Base-by-base conservation (phyloP, 1,140 invertebrate genomes). In the Pissodes strobi region DNA sequence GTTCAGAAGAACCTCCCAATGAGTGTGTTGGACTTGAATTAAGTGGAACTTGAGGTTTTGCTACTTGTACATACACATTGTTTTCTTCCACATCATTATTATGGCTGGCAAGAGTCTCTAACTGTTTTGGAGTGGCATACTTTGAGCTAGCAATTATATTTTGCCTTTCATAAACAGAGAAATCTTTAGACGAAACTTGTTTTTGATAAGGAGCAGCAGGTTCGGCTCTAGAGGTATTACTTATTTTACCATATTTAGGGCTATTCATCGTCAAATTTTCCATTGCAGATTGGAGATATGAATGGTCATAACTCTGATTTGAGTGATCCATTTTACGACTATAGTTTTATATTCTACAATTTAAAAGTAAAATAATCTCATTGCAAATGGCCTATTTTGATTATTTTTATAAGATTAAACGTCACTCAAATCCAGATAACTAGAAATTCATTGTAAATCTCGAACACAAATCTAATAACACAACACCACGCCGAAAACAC, bases 91-190 rank as follows among this genome's bases (percentile, higher is more conserved):
- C 65, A 41, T 67, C 68, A 49, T 39, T 27, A 41, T 63, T 68
- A 43, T 48, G 27, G 19, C 51, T 71, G 34, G 68, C 64, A 8
- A 65, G 38, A 57, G 79, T 81, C 69, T 90, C 88, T 8, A 89
- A 82, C 57, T 86, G 82, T 71, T 90, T 90, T 10, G 89, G 88
- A 9, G 88, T 89, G 2, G 88, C 86, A 76, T 88, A 91, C 71
- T 90, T 89, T 0, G 88, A 89, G 17, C 88, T 86, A 22, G 88
- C 86, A 70, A 90, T 87, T 19, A 88, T 80, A 63, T 84, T 85
- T 21, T 82, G 82, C 38, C 86, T 81, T 63, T 88, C 87, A 58
- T 87, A 87, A 12, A 86, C 74, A 60, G 86, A 85, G 66, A 87
- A 87, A 55, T 87, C 85, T 17, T 77, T 74, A 6, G 78, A 64